Percentiles rank a stretch among this genome's conserved stretches.
These are phyloP conservation scores for Lycopodina hypogea DNA, from an alignment of 37 sponge, comb jelly and placozoan species.

Conservation along the genomic window DNA sequence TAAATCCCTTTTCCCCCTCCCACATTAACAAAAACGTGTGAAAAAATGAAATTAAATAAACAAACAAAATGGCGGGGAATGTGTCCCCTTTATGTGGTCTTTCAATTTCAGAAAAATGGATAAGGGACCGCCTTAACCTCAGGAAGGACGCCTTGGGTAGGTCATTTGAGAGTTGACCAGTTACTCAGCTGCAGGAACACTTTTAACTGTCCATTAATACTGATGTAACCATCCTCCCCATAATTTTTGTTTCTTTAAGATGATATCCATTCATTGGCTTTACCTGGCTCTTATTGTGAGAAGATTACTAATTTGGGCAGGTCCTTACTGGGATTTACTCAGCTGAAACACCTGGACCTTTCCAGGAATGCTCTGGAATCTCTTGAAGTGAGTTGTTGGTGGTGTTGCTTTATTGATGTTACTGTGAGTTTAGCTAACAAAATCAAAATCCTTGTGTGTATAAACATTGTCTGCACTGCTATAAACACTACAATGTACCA, in stretches of 20 bases:
- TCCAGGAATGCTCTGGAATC: conserved; percentile 81
- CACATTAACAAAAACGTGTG: too few relatives aligned
- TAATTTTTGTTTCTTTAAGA: conserved; percentile 33
- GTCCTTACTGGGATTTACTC: conserved; percentile 66
- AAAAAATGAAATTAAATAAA: too few relatives aligned
- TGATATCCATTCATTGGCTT: conserved; percentile 68
- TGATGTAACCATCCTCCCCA: neutral
- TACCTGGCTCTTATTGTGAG: conserved; percentile 86
- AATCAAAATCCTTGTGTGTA: too few relatives aligned
- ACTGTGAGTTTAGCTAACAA: too few relatives aligned
- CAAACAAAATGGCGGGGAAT: neutral
- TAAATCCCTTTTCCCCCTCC: too few relatives aligned
- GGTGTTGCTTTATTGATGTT: neutral
- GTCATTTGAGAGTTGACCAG: too few relatives aligned
- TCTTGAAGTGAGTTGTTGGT: conserved; percentile 52
- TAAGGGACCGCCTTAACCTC: conserved; percentile 71
- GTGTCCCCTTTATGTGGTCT: conserved; percentile 7
- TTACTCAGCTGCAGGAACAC: too few relatives aligned
- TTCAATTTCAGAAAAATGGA: conserved; percentile 78
- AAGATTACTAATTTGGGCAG: conserved; percentile 80
- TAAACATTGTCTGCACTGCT: too few relatives aligned
- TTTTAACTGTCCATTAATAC: neutral
- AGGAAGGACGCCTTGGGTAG: conserved; percentile 57
- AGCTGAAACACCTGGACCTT: conserved; percentile 78
- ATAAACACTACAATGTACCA: too few relatives aligned